phyloP scores from a whole-genome alignment of 1,140 invertebrate genomes.

The Diuraphis noxia region DNA sequence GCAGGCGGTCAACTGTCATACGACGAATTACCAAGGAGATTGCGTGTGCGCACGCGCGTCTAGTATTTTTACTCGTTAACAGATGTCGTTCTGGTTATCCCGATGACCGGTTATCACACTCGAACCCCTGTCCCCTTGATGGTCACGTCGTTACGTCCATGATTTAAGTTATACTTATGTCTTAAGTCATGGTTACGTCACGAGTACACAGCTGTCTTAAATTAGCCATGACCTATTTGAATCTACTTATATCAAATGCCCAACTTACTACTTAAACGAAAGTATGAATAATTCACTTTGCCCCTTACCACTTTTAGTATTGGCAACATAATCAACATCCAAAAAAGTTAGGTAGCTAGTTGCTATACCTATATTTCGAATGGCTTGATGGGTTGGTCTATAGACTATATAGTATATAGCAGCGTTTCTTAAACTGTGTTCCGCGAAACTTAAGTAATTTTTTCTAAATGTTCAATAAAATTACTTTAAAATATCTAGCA shows the following conservation, averaged over 20 bases:
- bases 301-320: background rate
- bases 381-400: too few species aligned
- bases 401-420: too few species aligned
- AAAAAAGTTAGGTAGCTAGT: background rate
- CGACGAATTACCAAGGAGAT: conserved; percentile 25
- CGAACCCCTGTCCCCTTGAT: too few species aligned
- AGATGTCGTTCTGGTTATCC: background rate
- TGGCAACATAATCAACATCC: background rate
- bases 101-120: background rate
- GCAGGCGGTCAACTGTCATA: conserved; percentile 26
- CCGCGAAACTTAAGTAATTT: too few species aligned
- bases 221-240: background rate
- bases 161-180: too few species aligned
- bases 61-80: background rate
- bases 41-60: background rate
- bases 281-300: background rate
- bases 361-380: too few species aligned
- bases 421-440: too few species aligned
- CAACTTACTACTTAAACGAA: background rate
- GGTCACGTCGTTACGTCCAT: too few species aligned
- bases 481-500: too few species aligned
- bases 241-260: background rate
- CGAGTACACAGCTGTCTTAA: background rate
- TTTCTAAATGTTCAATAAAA: too few species aligned
- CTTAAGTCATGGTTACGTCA: background rate